Conservation (phyloP, 2,888 invertebrate genomes). For the Coelinius sp. region DNA sequence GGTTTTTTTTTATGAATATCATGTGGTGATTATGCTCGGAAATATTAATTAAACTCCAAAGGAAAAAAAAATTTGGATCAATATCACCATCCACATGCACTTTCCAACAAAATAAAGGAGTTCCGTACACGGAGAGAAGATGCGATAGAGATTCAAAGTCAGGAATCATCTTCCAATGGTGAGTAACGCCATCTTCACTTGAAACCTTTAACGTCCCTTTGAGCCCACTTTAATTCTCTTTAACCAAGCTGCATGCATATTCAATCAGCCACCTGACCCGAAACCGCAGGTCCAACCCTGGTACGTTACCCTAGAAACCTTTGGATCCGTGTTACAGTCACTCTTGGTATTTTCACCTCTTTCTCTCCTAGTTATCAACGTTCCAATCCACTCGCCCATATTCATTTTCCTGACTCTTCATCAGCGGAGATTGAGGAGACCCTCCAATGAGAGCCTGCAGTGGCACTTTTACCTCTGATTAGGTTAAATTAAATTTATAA, state of each 20-base stretch:
- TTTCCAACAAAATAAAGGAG: background rate
- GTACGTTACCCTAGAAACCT: constrained; percentile 56
- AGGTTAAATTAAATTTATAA: too few species aligned
- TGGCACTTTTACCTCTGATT: background rate
- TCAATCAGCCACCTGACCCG: constrained; percentile 60
- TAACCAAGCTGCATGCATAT: constrained; percentile 63
- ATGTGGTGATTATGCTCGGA: too few species aligned
- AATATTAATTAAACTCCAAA: too few species aligned
- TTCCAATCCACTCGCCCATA: constrained; percentile 1
- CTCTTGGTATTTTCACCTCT: constrained; percentile 14
- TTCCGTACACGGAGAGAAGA: background rate
- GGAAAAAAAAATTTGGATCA: too few species aligned
- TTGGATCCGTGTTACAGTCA: background rate
- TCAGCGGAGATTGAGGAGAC: background rate
- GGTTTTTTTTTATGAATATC: too few species aligned
- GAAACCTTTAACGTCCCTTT: constrained; percentile 56
- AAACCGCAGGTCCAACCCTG: constrained; percentile 59
- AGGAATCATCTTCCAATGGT: constrained; percentile 8
- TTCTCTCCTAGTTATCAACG: constrained; percentile 6
- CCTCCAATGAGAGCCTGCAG: too few species aligned
- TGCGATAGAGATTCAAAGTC: constrained; percentile 23
- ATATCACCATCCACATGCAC: background rate
- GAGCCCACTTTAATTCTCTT: constrained; percentile 61
- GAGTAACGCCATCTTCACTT: constrained; percentile 29
- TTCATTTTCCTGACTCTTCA: constrained; percentile 6